Evolutionary conservation across 2,113 vertebrate species (phyloP).

Genomic region (Takifugu flavidus): DNA sequence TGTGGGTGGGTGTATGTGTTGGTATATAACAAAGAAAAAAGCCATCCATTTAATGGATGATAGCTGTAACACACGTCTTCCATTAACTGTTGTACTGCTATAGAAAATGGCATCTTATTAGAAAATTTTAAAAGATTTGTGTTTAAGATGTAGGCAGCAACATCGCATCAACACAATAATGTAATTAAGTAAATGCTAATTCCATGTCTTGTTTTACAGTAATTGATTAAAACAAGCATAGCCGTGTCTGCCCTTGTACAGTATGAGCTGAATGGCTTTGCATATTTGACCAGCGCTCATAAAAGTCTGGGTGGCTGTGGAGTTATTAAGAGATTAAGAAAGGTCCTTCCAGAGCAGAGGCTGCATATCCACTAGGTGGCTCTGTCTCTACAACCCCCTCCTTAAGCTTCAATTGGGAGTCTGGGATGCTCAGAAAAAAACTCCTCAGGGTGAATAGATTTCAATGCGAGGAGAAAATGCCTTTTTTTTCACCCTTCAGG

Average conservation of each 20-base stretch:
- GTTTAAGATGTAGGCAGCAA: neutral
- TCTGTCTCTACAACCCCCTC: slow-evolving; percentile 39
- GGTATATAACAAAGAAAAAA: slow-evolving; percentile 46
- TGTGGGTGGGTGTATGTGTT: slow-evolving; percentile 17
- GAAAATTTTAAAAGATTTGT: slow-evolving; percentile 7
- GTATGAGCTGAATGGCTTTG: slow-evolving; percentile 46
- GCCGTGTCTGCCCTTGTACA: slow-evolving; percentile 26
- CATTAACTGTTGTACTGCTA: slow-evolving; percentile 34
- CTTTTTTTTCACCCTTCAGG: slow-evolving; percentile 23
- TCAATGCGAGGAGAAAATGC: slow-evolving; percentile 39
- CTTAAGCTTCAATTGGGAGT: slow-evolving; percentile 17
- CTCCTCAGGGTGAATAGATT: slow-evolving; percentile 59
- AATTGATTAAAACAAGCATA: slow-evolving; percentile 34
- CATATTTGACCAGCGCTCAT: slow-evolving; percentile 56
- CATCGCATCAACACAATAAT: slow-evolving; percentile 13
- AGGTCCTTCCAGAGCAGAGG: slow-evolving; percentile 42
- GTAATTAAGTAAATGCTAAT: slow-evolving; percentile 39
- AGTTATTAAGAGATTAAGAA: slow-evolving; percentile 63
- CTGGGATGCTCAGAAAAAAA: slow-evolving; percentile 50
- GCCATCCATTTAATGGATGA: slow-evolving; percentile 47
- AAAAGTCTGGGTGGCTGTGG: slow-evolving; percentile 50
- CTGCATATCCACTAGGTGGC: slow-evolving; percentile 58
- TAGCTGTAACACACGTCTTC: slow-evolving; percentile 26
- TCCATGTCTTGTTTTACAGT: slow-evolving; percentile 9
- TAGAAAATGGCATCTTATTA: slow-evolving; percentile 25